phyloP scores from a whole-genome alignment of 37 sponge, comb jelly and placozoan species.

The Agelas oroides region DNA sequence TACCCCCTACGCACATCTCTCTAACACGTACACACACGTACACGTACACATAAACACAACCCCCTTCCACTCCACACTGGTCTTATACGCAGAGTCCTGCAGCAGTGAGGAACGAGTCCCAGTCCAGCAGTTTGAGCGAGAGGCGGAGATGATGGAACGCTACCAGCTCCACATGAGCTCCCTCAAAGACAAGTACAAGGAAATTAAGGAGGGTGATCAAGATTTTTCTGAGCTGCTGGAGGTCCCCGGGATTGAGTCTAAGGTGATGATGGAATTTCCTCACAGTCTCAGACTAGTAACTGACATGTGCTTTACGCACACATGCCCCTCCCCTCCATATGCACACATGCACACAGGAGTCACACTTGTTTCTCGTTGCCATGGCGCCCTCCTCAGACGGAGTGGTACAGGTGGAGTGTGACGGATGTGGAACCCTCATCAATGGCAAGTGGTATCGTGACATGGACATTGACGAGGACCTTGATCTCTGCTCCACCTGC shows the following conservation, averaged over 20 bases:
- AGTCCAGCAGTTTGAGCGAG: conserved; percentile 58
- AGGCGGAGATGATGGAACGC: conserved; percentile 73
- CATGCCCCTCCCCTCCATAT: no score
- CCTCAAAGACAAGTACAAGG: conserved; percentile 25
- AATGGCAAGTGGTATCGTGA: conserved; percentile 58
- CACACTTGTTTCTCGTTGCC: conserved; percentile 41
- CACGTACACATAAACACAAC: background rate
- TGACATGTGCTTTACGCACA: no score
- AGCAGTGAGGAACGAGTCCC: conserved; percentile 5
- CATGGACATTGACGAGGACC: conserved; percentile 38
- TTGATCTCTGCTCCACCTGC: conserved; percentile 69
- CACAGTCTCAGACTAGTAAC: no score
- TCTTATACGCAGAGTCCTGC: conserved; percentile 12
- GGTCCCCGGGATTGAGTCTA: background rate
- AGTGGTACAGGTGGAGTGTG: conserved; percentile 56
- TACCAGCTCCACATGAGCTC: conserved; percentile 63
- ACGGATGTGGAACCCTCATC: conserved; percentile 50
- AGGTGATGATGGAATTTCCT: background rate
- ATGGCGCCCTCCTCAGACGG: background rate
- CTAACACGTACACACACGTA: background rate
- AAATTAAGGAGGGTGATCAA: background rate
- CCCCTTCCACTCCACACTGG: background rate
- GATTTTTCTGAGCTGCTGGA: background rate
- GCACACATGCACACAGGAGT: conserved; percentile 26
- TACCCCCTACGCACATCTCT: background rate